Base-by-base conservation (phyloP, 2,113 vertebrate species). In the Mesocricetus auratus region DNA sequence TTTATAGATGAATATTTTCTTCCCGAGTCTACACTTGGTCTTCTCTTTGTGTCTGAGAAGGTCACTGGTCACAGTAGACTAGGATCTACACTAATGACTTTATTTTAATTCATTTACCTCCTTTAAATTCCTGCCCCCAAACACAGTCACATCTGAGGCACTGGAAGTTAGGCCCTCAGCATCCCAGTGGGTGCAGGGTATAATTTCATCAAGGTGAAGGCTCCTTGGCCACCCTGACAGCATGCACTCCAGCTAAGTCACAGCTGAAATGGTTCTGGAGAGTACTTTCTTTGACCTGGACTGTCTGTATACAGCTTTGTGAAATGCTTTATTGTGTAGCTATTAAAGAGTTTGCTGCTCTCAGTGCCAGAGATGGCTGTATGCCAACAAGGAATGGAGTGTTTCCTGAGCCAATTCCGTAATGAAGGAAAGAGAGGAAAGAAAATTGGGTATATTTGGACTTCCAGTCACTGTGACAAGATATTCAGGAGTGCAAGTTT, bases 271-370 rank as follows among this genome's bases (percentile, higher is more conserved):
- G 82, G 94, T 21, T 26, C 53, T 58, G 33, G 47, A 86, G 2
- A 87, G 60, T 15, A 75, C 62, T 86, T 89, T 39, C 53, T 77
- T 87, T 73, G 39, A 29, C 77, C 62, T 60, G 2, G 26, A 42
- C 68, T 93, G 10, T 74, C 88, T 92, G 89, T 91, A 78, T n/a
- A 60, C 16, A 60, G 15, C 33, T 64, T 78, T 92, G 66, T 93
- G 64, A 94, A 94, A 75, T 50, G 62, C 11, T 91, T 93, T 91
- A 78, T 89, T 94, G 19, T 93, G 19, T 39, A 42, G 47, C 62
- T 92, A 29, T 96, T 94, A 89, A 93, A 96, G 91, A 81, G 86
- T 93, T 78, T 89, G 86, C 77, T 93, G 86, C 77, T 93, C 93
- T 83, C 53, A 33, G 60, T 83, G 89, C 31, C 19, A 47, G 81